Conservation (phyloP, 2,888 invertebrate species). For the Drosophila antonietae region DNA sequence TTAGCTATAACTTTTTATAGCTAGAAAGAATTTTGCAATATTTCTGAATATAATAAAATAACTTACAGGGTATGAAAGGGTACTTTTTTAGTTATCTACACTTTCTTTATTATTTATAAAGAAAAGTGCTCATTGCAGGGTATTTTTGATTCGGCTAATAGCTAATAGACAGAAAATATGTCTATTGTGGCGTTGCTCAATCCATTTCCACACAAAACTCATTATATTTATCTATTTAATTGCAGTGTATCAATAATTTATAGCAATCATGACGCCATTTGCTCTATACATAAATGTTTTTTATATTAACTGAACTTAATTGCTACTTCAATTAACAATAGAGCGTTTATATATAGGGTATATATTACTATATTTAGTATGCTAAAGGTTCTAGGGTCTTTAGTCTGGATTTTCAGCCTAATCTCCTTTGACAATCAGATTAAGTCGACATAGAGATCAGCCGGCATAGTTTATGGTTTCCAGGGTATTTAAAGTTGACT, state of each 20-base stretch:
- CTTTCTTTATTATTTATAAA: background rate
- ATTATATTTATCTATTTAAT: constrained; percentile 28
- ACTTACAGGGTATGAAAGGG: background rate
- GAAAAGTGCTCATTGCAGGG: background rate
- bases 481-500: constrained; percentile 14
- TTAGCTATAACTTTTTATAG: too few species aligned
- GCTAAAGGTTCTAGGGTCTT: background rate
- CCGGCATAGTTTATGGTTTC: background rate
- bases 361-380: background rate
- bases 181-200: background rate
- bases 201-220: constrained; percentile 1
- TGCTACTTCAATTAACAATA: constrained; percentile 49
- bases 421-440: background rate
- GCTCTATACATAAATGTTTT: constrained; percentile 57
- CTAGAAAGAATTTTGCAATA: too few species aligned
- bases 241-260: constrained; percentile 68
- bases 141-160: constrained; percentile 4
- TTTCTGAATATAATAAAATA: too few species aligned
- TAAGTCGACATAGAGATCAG: too few species aligned
- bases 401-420: background rate
- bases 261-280: constrained; percentile 66
- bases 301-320: constrained; percentile 25
- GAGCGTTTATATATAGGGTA: background rate
- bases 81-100: too few species aligned
- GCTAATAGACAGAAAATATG: too few species aligned